phyloP scores from a whole-genome alignment of 2,888 invertebrate species.

The Papilio protenor region DNA sequence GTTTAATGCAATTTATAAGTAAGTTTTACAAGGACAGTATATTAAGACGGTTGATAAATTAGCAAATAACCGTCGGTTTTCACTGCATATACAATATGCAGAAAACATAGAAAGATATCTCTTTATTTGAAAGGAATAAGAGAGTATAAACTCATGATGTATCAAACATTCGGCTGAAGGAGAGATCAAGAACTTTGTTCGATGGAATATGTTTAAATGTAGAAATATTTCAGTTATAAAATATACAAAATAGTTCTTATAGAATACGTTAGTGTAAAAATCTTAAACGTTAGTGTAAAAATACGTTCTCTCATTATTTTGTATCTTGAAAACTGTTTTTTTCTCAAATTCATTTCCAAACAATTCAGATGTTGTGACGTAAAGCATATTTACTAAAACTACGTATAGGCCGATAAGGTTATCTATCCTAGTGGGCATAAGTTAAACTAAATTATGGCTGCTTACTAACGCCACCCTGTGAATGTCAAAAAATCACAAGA shows the following conservation, averaged over 20 bases:
- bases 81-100: background rate
- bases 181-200: too few relatives aligned
- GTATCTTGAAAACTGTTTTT: background rate
- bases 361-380: background rate
- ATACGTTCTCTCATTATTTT: background rate
- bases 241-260: too few relatives aligned
- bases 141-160: too few relatives aligned
- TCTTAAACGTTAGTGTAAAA: background rate
- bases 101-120: background rate
- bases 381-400: background rate
- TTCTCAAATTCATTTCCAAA: background rate
- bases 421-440: too few relatives aligned
- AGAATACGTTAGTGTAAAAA: background rate
- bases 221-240: too few relatives aligned
- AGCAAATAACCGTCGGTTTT: background rate
- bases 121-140: background rate
- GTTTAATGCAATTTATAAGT: background rate
- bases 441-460: too few relatives aligned
- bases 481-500: too few relatives aligned
- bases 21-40: background rate
- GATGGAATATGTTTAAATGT: too few relatives aligned
- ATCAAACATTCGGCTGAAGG: too few relatives aligned
- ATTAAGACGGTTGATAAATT: background rate
- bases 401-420: too few relatives aligned
- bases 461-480: too few relatives aligned